These are phyloP conservation scores for Cyclina sinensis DNA, from an alignment of 1,140 invertebrate species.

Conservation along the genomic window DNA sequence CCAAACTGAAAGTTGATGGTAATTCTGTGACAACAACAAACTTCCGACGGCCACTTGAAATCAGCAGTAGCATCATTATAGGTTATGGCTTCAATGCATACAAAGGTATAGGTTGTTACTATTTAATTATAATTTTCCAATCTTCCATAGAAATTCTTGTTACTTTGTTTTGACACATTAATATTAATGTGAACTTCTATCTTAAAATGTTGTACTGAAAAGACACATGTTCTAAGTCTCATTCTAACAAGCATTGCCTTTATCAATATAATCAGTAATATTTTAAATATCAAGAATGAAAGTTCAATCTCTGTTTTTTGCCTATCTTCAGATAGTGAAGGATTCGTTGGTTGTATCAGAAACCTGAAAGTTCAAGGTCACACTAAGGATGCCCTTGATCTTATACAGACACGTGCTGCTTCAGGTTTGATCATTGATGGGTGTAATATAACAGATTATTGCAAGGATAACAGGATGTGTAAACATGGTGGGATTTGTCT, in stretches of 20 bases:
- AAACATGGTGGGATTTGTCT: slow-evolving; percentile 96
- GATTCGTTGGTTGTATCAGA: slow-evolving; percentile 96
- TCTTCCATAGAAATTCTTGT: too few relatives aligned
- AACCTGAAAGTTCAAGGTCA: slow-evolving; percentile 94
- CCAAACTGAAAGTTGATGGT: slow-evolving; percentile 73
- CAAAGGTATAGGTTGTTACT: too few relatives aligned
- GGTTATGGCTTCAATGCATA: slow-evolving; percentile 74
- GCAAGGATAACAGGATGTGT: slow-evolving; percentile 94
- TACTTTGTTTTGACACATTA: too few relatives aligned
- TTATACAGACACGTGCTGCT: slow-evolving; percentile 92
- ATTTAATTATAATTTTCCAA: too few relatives aligned
- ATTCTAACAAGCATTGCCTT: too few relatives aligned
- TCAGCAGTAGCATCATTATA: slow-evolving; percentile 72
- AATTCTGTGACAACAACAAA: slow-evolving; percentile 55
- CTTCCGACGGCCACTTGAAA: slow-evolving; percentile 67
- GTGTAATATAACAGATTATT: slow-evolving; percentile 96
- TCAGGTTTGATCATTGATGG: slow-evolving; percentile 95
- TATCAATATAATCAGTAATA: too few relatives aligned
- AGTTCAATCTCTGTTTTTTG: too few relatives aligned
- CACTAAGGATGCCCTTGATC: slow-evolving; percentile 91
- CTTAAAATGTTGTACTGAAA: too few relatives aligned
- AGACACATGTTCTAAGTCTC: too few relatives aligned
- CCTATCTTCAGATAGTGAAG: slow-evolving; percentile 84
- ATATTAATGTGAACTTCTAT: too few relatives aligned
- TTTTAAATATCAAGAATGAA: too few relatives aligned